A percentile compares a stretch with the other conserved stretches of the same genome.
These are phyloP conservation scores for Pandemis heparana DNA, from an alignment of 2,888 invertebrate species.

Conservation along the genomic window DNA sequence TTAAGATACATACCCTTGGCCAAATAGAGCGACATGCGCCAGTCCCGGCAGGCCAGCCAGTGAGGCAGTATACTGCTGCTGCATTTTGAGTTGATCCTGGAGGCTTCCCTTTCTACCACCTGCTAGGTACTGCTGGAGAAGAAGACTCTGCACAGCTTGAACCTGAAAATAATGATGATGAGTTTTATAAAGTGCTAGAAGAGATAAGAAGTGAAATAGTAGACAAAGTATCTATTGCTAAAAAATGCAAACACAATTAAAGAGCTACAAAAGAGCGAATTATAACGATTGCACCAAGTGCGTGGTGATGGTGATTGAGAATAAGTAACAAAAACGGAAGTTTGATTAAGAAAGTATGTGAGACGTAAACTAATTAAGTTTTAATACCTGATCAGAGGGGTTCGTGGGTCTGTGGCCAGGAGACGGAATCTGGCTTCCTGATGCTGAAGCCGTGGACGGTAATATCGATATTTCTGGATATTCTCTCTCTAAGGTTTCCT, in stretches of 20 bases:
- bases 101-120: slow-evolving; percentile 77
- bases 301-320: neutral
- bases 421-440: slow-evolving; percentile 74
- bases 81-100: slow-evolving; percentile 80
- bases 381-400: slow-evolving; percentile 77
- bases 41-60: slow-evolving; percentile 76
- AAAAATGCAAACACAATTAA: neutral
- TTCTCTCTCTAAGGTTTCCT: slow-evolving; percentile 83
- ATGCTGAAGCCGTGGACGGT: slow-evolving; percentile 81
- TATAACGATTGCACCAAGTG: neutral
- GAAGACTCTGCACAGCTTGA: slow-evolving; percentile 81
- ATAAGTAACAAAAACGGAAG: neutral
- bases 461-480: slow-evolving; percentile 83
- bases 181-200: neutral
- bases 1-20: slow-evolving; percentile 71
- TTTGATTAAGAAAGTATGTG: neutral
- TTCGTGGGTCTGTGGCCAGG: slow-evolving; percentile 77
- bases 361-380: neutral
- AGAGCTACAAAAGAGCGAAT: neutral
- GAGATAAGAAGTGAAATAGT: neutral
- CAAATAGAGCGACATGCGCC: slow-evolving; percentile 79
- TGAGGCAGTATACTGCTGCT: slow-evolving; percentile 80
- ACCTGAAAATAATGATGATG: slow-evolving; percentile 58
- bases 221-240: neutral
- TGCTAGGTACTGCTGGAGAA: slow-evolving; percentile 80